These are phyloP conservation scores for Pogonocichla stellata DNA, from an alignment of 2,113 vertebrate species.

Conservation along the genomic window DNA sequence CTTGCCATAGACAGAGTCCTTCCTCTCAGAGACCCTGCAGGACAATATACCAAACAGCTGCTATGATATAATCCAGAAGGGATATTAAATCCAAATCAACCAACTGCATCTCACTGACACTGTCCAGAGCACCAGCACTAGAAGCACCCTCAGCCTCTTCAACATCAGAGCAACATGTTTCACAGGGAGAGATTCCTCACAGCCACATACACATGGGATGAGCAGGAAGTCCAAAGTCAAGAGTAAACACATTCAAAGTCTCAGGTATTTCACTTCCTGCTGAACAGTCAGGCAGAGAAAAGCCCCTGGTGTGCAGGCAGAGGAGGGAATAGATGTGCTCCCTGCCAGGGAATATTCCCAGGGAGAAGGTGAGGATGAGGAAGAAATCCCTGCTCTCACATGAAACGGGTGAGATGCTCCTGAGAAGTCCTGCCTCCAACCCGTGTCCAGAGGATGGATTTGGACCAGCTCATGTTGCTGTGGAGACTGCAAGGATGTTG, in stretches of 20 bases:
- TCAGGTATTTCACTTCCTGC: neutral
- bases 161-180: neutral
- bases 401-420: neutral
- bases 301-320: neutral
- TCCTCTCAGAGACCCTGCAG: neutral
- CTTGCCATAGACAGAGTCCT: too few relatives aligned
- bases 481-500: neutral
- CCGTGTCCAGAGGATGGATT: neutral
- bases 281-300: neutral
- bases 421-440: neutral
- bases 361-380: neutral
- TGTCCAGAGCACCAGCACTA: too few relatives aligned
- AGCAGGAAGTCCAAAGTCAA: neutral
- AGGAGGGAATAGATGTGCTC: neutral
- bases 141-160: neutral
- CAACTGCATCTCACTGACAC: neutral
- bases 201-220: fast-evolving
- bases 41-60: neutral
- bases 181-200: neutral
- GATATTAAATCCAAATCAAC: neutral
- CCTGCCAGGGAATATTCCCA: neutral
- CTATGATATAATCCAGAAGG: too few relatives aligned
- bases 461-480: neutral
- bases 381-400: neutral
- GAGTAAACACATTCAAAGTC: neutral